Percentiles rank a stretch among this genome's conserved stretches.
These are phyloP conservation scores for Heliconius hermathena DNA, from an alignment of 1,140 invertebrate species.

Conservation along the genomic window DNA sequence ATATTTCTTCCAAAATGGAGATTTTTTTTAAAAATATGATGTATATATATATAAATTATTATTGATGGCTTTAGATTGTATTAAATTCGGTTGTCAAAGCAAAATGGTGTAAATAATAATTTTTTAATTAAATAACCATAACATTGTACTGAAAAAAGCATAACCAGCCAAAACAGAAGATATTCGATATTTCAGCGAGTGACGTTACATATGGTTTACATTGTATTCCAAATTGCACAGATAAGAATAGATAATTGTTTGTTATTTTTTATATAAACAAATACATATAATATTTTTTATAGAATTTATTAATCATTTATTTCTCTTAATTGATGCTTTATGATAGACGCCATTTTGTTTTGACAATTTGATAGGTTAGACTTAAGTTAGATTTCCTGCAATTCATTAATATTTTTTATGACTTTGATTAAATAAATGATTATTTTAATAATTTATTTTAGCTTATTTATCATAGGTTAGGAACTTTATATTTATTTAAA, in stretches of 20 bases:
- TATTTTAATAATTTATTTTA: background rate
- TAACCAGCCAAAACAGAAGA: too few relatives aligned
- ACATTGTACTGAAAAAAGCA: too few relatives aligned
- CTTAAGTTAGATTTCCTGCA: background rate
- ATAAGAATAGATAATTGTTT: too few relatives aligned
- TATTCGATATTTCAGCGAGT: too few relatives aligned
- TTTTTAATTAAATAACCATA: too few relatives aligned
- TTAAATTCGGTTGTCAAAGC: background rate
- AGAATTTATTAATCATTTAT: background rate
- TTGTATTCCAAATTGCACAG: too few relatives aligned
- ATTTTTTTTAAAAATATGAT: slow-evolving; percentile 11
- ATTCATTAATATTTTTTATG: slow-evolving; percentile 1
- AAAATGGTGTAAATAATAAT: background rate
- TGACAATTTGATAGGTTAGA: background rate
- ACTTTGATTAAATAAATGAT: background rate
- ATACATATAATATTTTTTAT: background rate
- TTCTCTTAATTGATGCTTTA: background rate
- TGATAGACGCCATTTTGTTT: background rate
- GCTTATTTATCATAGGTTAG: background rate
- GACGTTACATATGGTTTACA: too few relatives aligned
- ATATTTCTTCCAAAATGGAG: slow-evolving; percentile 49
- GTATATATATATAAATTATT: background rate
- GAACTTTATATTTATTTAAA: background rate
- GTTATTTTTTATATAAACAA: too few relatives aligned
- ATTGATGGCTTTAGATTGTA: background rate